phyloP scores from a whole-genome alignment of 2,797 vertebrate genomes.

The Gymnodraco acuticeps region DNA sequence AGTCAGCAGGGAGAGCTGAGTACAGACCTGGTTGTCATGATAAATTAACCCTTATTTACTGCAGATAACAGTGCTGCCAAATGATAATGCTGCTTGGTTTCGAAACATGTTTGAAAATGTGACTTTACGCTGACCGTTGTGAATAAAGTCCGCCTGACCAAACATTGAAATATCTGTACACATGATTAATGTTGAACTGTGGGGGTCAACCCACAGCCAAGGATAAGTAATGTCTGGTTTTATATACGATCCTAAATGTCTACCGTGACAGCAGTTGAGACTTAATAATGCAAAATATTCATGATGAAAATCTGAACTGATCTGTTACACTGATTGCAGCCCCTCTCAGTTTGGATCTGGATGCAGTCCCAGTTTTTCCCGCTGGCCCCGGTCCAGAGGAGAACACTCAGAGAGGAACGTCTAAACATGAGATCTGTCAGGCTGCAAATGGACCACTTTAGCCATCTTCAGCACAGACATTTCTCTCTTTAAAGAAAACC shows the following conservation, averaged over 20 bases:
- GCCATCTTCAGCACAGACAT: constrained; percentile 5
- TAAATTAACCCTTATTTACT: background rate
- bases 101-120: no score
- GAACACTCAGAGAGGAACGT: constrained; percentile 21
- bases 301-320: background rate
- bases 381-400: constrained; percentile 33
- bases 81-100: constrained; percentile 11
- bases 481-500: constrained; percentile 6
- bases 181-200: background rate
- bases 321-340: constrained; percentile 15
- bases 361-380: constrained; percentile 2
- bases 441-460: constrained; percentile 19
- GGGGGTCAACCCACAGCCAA: background rate
- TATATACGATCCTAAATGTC: background rate
- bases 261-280: background rate
- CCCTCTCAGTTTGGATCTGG: constrained; percentile 4
- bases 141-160: constrained; percentile 9
- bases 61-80: constrained; percentile 14
- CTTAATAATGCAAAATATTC: background rate
- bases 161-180: background rate
- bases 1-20: constrained; percentile 15
- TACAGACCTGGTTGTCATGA: background rate
- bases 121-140: constrained; percentile 16
- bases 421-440: constrained; percentile 12
- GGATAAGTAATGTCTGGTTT: background rate